phyloP scores from a whole-genome alignment of 2,888 invertebrate genomes.

The Eubasilissa splendida region DNA sequence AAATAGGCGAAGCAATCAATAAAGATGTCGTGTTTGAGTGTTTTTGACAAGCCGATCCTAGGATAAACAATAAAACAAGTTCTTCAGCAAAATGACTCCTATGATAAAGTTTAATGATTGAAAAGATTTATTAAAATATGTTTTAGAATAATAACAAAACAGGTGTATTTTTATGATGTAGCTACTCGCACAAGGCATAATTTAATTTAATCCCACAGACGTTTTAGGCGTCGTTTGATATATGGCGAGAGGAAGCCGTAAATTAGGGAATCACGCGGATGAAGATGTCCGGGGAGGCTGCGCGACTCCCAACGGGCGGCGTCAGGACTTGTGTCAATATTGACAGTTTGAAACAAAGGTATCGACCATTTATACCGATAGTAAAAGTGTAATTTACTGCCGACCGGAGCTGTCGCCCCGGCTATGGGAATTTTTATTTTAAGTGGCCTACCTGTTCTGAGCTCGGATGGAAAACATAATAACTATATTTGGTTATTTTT shows the following conservation, averaged over 20 bases:
- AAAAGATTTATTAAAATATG: constrained; percentile 11
- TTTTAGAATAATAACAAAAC: neutral
- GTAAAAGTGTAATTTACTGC: constrained; percentile 44
- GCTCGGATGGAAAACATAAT: neutral
- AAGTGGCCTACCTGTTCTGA: constrained; percentile 12
- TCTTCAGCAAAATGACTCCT: too few species aligned
- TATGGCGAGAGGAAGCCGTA: constrained; percentile 18
- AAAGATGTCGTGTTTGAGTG: too few species aligned
- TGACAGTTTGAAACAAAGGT: constrained; percentile 47
- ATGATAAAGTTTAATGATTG: neutral
- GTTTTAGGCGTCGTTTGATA: constrained; percentile 21
- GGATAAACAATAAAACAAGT: too few species aligned
- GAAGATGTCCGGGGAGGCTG: constrained; percentile 8
- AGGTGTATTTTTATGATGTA: constrained; percentile 6
- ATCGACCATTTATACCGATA: constrained; percentile 41
- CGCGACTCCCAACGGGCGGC: neutral
- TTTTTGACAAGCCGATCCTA: too few species aligned
- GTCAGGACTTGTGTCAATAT: constrained; percentile 43
- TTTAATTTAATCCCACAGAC: constrained; percentile 8
- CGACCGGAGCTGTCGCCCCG: constrained; percentile 2
- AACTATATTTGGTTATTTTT: neutral
- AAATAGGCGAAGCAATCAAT: too few species aligned
- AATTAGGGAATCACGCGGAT: constrained; percentile 26
- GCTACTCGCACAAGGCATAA: neutral
- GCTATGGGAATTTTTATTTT: constrained; percentile 14